Evolutionary conservation across 2,888 invertebrate species (phyloP), one percentile per base, ranked within the genome.

Genomic region (Philopedon plagiatum): DNA sequence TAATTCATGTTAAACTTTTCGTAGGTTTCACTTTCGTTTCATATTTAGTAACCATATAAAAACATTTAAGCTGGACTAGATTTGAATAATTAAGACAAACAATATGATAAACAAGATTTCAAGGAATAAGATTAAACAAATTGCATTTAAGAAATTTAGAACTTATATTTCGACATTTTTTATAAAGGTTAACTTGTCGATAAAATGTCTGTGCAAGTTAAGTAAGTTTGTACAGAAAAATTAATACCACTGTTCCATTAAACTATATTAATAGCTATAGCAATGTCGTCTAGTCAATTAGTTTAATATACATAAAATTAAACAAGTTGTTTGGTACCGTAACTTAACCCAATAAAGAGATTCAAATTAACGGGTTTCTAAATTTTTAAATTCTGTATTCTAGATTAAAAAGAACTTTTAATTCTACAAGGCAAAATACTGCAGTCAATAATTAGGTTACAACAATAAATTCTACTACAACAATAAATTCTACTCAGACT

Each of bases 261-360:
- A 46, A 23, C 21, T 23, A n/a, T 21, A 46, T 23, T 46, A 46
- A 21, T 46, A 19, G n/a, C 2, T 54, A 54, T 18, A 29, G 51
- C 51, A 54, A 54, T 54, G 51, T 13, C 51, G 18, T 29, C 51
- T 29, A 54, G 51, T 54, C 9, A 54, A 54, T 54, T 54, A 54
- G 0, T 54, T 46, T 26, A 49, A 8, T 46, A 23, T 46, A 5
- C 11, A 46, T 46, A 46, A 46, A n/a, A 46, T 46, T 46, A 46
- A 46, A 46, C 46, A 23, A 23, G n/a, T 46, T 46, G 2, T 23
- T 5, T 8, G 18, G 19, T 46, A 23, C 46, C 23, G 46, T 21
- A 23, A 46, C 23, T 5, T 46, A 46, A 46, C 46, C 23, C 4
- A 46, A n/a, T 46, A 44, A 44, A 7, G 19, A 19, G 15, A 44